Base-by-base conservation (phyloP, 2,113 vertebrate genomes). In the Psilopsiagon aurifrons region DNA sequence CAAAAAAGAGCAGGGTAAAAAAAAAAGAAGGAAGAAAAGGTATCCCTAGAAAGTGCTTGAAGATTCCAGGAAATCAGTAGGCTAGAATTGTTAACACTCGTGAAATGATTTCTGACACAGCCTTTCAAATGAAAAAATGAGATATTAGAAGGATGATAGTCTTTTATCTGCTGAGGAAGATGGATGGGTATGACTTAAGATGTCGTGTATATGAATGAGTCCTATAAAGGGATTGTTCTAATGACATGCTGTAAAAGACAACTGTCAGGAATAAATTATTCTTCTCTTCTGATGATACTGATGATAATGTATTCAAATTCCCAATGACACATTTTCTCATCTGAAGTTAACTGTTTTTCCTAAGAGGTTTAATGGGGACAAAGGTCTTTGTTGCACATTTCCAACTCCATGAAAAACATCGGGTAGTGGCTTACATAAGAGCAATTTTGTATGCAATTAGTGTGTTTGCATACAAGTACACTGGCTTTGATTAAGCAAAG, bases 241-340 rank as follows among this genome's bases (percentile, higher is more conserved):
- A 97, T 97, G 96, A 96, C 85, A 93, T 86, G 82, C 88, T 95
- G 94, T 95, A 29, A 79, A 97, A 98, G 91, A 95, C 92, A 94
- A 74, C 87, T 97, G 97, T 96, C 97, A 97, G 92, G 87, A 98
- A 82, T 97, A 97, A 95, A 97, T 98, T 96, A 94, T 81, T 94
- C 64, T 97, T 98, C 63, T 90, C 67, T 95, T 95, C 74, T 96
- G 94, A 92, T 95, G 80, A 78, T 95, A 93, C 79, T 88, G 83
- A 95, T 94, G 91, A 83, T 81, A 96, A 94, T 35, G 10, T 87
- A 78, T 80, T 95, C 55, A 94, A 80, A 93, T 95, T 94, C n/a
- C 52, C 28, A 49, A 64, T 9, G 13, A 87, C 31, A 70, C 43
- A 52, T 83, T 95, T 94, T 55, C 59, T 91, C 55, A 47, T n/a